Conservation (phyloP, 2,797 vertebrate genomes). For the Nyctalus aviator region DNA sequence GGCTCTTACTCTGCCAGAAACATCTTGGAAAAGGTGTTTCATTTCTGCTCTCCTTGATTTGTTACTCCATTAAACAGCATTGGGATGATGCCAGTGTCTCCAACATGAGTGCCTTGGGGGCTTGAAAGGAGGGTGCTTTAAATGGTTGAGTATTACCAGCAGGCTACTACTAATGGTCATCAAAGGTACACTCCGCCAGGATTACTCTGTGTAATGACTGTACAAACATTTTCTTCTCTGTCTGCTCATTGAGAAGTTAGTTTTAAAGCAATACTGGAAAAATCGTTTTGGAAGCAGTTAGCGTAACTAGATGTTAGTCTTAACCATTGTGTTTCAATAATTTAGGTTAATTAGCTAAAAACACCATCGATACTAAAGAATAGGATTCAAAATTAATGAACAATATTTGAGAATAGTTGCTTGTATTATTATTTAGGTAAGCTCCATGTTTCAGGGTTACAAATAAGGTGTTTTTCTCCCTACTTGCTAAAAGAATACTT, state of each 20-base stretch:
- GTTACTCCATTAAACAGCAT: neutral
- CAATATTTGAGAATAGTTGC: neutral
- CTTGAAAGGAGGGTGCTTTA: neutral
- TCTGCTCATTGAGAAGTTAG: neutral
- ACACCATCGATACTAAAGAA: neutral
- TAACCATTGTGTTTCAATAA: neutral
- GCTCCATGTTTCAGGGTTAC: neutral
- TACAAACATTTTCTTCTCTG: neutral
- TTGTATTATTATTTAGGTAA: neutral
- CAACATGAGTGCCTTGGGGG: neutral
- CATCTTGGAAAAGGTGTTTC: neutral
- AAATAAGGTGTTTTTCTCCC: neutral
- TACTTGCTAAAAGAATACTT: neutral
- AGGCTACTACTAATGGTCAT: no score
- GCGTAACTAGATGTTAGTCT: neutral
- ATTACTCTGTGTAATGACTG: rapidly evolving
- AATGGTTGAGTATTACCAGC: rapidly evolving
- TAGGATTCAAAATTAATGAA: neutral
- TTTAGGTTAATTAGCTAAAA: neutral
- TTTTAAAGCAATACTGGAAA: constrained; percentile 12
- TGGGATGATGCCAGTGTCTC: neutral
- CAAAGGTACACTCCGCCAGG: neutral
- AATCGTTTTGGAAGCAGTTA: neutral
- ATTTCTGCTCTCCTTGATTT: neutral
- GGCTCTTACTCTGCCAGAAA: neutral